These are phyloP conservation scores for Drosophila formosana DNA, from an alignment of 2,888 invertebrate species.

Conservation along the genomic window DNA sequence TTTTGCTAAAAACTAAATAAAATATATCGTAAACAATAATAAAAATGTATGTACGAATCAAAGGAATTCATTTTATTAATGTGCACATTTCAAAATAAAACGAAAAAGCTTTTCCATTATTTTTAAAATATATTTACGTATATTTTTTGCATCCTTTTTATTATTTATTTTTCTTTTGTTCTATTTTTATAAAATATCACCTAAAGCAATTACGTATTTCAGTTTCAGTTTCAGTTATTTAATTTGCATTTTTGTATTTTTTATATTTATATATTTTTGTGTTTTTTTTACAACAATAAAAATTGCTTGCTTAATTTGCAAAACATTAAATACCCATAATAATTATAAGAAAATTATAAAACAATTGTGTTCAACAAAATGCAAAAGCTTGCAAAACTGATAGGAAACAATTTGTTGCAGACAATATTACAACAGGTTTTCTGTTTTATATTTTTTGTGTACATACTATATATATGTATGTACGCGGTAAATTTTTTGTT, in stretches of 20 bases:
- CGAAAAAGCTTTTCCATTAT: slow-evolving; percentile 65
- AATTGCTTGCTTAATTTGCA: slow-evolving; percentile 57
- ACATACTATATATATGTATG: slow-evolving; percentile 15
- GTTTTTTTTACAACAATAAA: slow-evolving; percentile 66
- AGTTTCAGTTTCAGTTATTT: slow-evolving; percentile 80
- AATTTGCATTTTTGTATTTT: slow-evolving; percentile 51
- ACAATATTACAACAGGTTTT: slow-evolving; percentile 49
- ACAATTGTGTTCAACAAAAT: slow-evolving; percentile 70
- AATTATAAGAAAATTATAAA: slow-evolving; percentile 69
- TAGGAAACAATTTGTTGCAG: slow-evolving; percentile 74
- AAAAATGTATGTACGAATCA: slow-evolving; percentile 63
- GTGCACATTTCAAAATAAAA: slow-evolving; percentile 61
- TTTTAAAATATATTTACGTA: slow-evolving; percentile 63
- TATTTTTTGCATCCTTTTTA: slow-evolving; percentile 47
- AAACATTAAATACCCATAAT: slow-evolving; percentile 67
- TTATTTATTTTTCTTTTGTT: slow-evolving; percentile 55
- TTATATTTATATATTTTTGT: slow-evolving; percentile 44
- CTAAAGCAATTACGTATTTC: slow-evolving; percentile 84
- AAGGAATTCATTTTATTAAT: slow-evolving; percentile 55
- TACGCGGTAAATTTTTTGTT: slow-evolving; percentile 15
- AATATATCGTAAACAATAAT: slow-evolving; percentile 77
- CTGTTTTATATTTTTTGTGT: slow-evolving; percentile 52
- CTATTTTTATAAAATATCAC: slow-evolving; percentile 83
- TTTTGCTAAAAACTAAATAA: slow-evolving; percentile 85
- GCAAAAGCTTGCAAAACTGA: slow-evolving; percentile 79